phyloP scores from a whole-genome alignment of 30 jellyfish, hydroid and myxozoan genomes.

The Phacellophora camtschatica region DNA sequence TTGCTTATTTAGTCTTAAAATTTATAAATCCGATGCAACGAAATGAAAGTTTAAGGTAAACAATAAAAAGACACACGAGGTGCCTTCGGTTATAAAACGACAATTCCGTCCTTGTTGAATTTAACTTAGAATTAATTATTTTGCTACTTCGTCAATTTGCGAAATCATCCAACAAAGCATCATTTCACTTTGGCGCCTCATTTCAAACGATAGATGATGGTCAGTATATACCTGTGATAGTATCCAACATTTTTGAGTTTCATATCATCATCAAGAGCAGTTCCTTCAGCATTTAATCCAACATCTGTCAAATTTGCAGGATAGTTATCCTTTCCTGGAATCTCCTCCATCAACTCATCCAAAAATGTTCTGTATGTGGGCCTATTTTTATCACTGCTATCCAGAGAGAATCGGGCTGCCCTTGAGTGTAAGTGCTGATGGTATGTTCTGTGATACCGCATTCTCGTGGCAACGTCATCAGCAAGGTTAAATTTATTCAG shows the following conservation, averaged over 20 bases:
- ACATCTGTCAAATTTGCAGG: conserved; percentile 56
- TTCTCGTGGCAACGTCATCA: conserved; percentile 84
- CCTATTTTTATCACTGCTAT: conserved; percentile 32
- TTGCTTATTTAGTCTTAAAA: no score
- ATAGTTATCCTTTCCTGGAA: conserved; percentile 95
- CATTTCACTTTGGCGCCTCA: no score
- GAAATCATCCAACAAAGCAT: no score
- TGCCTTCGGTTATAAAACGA: no score
- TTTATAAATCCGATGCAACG: no score
- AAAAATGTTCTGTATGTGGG: conserved; percentile 44
- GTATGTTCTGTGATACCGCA: conserved; percentile 41
- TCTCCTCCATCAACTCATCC: conserved; percentile 87
- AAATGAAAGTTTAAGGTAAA: no score
- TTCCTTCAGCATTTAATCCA: conserved; percentile 73
- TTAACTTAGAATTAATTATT: no score
- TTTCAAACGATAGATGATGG: no score
- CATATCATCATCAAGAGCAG: conserved; percentile 35
- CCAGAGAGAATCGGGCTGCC: conserved; percentile 82
- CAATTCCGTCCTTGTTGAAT: no score
- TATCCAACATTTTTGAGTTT: conserved; percentile 56
- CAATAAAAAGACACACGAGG: no score
- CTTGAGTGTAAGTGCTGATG: conserved; percentile 58
- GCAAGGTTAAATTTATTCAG: conserved; percentile 49
- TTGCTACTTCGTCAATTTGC: no score
- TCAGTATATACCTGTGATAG: conserved; percentile 85